phyloP scores from a whole-genome alignment of 2,888 invertebrate genomes.

The Tetanocera ferruginea region DNA sequence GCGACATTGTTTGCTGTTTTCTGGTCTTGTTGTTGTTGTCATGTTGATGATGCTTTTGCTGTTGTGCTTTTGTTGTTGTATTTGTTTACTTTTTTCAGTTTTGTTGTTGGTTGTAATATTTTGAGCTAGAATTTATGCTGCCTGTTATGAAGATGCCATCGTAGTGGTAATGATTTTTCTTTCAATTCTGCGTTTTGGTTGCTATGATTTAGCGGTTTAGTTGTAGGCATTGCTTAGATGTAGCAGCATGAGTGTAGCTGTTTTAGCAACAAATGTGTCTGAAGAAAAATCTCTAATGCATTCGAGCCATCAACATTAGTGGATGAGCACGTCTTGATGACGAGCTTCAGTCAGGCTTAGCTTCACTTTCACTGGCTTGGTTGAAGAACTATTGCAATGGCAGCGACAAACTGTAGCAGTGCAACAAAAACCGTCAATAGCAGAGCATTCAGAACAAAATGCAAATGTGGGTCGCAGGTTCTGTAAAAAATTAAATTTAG shows the following conservation, averaged over 20 bases:
- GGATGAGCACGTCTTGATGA: slow-evolving; percentile 4
- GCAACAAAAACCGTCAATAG: too few relatives aligned
- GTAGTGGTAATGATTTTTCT: not conserved
- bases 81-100: not conserved
- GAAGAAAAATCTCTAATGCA: not conserved
- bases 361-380: too few relatives aligned
- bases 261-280: not conserved
- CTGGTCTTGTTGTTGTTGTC: slow-evolving; percentile 29
- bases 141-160: slow-evolving; percentile 1
- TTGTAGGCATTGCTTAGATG: not conserved
- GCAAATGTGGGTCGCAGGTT: too few relatives aligned
- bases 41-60: slow-evolving; percentile 11
- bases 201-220: not conserved
- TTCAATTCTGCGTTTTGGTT: not conserved
- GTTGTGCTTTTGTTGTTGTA: not conserved
- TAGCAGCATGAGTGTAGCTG: not conserved
- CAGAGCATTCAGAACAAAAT: too few relatives aligned
- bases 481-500: too few relatives aligned
- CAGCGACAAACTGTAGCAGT: too few relatives aligned
- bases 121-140: not conserved
- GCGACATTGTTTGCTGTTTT: slow-evolving; percentile 41
- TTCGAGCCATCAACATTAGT: slow-evolving; percentile 8
- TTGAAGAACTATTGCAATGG: too few relatives aligned
- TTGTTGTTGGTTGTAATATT: not conserved
- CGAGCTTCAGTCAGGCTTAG: too few relatives aligned